Conservation (phyloP, 2,888 invertebrate species). For the Lithophane socia region DNA sequence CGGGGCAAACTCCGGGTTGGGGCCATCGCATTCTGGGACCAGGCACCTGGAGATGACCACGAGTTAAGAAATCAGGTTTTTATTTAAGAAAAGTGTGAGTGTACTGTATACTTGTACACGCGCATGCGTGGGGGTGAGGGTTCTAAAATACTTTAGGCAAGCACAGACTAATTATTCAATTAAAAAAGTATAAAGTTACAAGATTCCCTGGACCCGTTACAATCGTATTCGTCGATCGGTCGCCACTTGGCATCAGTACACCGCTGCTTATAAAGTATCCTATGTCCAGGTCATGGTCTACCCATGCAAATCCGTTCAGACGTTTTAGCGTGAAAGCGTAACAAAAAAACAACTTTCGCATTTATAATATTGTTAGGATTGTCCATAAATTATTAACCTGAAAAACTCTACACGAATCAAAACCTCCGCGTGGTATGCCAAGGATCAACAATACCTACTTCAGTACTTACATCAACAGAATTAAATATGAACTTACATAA, state of each 20-base stretch:
- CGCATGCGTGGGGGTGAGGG: no score
- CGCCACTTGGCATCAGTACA: not conserved
- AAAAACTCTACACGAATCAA: not conserved
- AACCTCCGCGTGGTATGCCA: not conserved
- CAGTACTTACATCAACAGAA: not conserved
- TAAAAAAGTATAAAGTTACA: no score
- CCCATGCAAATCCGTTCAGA: no score
- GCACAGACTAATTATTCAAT: no score
- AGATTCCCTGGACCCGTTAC: no score
- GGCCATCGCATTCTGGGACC: constrained; percentile 80
- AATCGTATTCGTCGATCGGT: no score
- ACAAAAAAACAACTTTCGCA: no score
- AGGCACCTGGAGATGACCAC: constrained; percentile 66
- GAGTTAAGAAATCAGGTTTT: not conserved
- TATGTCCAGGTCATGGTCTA: no score
- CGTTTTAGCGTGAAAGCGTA: no score
- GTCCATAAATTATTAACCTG: no score
- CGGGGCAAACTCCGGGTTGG: constrained; percentile 75
- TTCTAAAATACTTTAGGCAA: no score
- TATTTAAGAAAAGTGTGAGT: not conserved
- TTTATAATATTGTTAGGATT: no score
- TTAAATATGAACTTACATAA: not conserved
- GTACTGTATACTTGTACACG: not conserved
- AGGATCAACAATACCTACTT: not conserved
- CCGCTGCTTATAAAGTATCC: not conserved